These are phyloP conservation scores for Anoplius nigerrimus DNA, from an alignment of 2,888 invertebrate species.

Conservation along the genomic window DNA sequence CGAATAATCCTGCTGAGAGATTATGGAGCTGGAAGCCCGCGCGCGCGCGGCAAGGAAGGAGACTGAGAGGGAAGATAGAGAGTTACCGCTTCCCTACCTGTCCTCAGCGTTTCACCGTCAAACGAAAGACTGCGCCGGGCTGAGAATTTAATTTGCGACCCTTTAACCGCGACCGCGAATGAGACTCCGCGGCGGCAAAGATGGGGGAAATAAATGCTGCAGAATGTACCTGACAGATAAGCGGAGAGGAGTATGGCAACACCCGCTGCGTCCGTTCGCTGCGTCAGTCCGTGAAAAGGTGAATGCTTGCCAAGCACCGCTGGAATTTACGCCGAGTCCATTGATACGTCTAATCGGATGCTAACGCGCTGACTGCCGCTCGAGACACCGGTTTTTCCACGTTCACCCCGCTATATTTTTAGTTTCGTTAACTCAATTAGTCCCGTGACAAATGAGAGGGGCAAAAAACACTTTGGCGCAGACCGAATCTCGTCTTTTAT, in stretches of 20 bases:
- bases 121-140: constrained; percentile 35
- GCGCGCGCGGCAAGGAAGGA: background rate
- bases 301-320: no score
- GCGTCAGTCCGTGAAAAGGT: no score
- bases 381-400: no score
- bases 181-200: constrained; percentile 24
- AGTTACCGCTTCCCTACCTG: background rate
- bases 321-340: no score
- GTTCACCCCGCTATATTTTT: no score
- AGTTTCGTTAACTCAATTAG: no score
- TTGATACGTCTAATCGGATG: no score
- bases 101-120: constrained; percentile 26
- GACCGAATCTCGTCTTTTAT: no score
- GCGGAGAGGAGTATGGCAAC: background rate
- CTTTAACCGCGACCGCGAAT: constrained; percentile 50
- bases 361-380: no score
- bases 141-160: constrained; percentile 50
- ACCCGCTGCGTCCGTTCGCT: background rate
- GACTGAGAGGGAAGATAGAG: background rate
- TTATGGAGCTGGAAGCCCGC: no score
- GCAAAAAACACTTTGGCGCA: no score
- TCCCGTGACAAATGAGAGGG: no score
- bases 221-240: background rate
- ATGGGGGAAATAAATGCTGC: constrained; percentile 34
- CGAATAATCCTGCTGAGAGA: constrained; percentile 31